Conservation (phyloP, 1,140 invertebrate species). For the Drosophila bocqueti region DNA sequence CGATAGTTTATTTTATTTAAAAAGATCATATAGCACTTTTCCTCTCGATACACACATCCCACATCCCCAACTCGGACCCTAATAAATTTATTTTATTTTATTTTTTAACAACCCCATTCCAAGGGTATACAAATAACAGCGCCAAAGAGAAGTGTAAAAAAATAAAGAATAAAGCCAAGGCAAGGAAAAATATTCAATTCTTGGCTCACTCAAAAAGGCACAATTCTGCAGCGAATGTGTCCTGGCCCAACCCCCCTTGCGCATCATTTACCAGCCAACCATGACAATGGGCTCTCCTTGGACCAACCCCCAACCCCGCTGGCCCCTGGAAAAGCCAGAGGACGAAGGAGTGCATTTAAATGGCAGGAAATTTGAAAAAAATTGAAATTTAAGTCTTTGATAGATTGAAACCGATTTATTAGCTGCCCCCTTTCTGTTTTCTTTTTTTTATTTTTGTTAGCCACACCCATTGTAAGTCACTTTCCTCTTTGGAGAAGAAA, state of each 20-base stretch:
- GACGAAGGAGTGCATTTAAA: conserved; percentile 82
- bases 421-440: conserved; percentile 56
- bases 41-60: background rate
- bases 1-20: no score
- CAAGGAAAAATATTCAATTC: conserved; percentile 73
- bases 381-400: conserved; percentile 84
- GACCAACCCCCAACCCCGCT: background rate
- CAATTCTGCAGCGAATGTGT: conserved; percentile 69
- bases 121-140: conserved; percentile 11
- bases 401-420: conserved; percentile 79
- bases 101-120: background rate
- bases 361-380: conserved; percentile 83
- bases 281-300: conserved; percentile 57
- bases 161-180: conserved; percentile 10
- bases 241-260: conserved; percentile 20
- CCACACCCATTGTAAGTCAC: conserved; percentile 48
- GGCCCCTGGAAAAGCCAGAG: conserved; percentile 36
- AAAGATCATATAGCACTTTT: background rate
- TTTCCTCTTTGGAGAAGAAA: conserved; percentile 29
- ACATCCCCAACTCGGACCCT: background rate
- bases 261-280: conserved; percentile 77
- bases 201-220: conserved; percentile 69
- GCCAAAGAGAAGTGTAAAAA: conserved; percentile 39
- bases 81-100: background rate
- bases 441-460: conserved; percentile 3